Evolutionary conservation across 1,140 invertebrate genomes (phyloP).

Genomic region (Brachionus asplanchnoidis): DNA sequence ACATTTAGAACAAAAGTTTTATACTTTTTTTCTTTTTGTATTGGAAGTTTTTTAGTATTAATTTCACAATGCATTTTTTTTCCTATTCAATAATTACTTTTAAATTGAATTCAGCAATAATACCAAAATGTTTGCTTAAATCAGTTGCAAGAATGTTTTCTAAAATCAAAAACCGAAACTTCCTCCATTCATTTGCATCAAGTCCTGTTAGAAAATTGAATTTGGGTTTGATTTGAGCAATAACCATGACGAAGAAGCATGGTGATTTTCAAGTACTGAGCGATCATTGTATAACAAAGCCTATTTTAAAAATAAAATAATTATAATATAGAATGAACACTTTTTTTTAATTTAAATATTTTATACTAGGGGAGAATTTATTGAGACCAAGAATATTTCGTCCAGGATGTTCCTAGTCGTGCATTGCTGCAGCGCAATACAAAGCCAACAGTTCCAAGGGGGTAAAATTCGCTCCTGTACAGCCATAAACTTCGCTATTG

Average conservation of each 20-base stretch:
- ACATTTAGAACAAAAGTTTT: too few relatives aligned
- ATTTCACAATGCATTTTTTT: too few relatives aligned
- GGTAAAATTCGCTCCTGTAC: constrained; percentile 45
- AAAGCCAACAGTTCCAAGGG: constrained; percentile 65
- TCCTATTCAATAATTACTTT: constrained; percentile 47
- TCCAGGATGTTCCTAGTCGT: constrained; percentile 67
- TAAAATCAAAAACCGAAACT: constrained; percentile 62
- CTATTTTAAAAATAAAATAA: constrained; percentile 47
- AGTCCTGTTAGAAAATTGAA: constrained; percentile 61
- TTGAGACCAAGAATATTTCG: constrained; percentile 66
- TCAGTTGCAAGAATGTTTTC: constrained; percentile 65
- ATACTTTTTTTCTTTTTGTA: too few relatives aligned
- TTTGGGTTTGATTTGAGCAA: constrained; percentile 58
- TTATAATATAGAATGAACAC: not conserved
- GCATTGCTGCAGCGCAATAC: constrained; percentile 67
- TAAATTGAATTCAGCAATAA: constrained; percentile 60
- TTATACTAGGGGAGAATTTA: constrained; percentile 61
- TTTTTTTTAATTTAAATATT: too few relatives aligned
- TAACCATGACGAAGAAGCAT: constrained; percentile 63
- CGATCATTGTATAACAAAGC: constrained; percentile 65
- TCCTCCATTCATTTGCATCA: constrained; percentile 62
- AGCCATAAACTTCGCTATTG: constrained; percentile 19
- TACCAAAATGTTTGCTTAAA: constrained; percentile 64
- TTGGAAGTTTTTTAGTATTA: too few relatives aligned
- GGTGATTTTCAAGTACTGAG: constrained; percentile 65